Conservation (phyloP, 2,113 vertebrate species). For the Periophthalmus modestus region DNA sequence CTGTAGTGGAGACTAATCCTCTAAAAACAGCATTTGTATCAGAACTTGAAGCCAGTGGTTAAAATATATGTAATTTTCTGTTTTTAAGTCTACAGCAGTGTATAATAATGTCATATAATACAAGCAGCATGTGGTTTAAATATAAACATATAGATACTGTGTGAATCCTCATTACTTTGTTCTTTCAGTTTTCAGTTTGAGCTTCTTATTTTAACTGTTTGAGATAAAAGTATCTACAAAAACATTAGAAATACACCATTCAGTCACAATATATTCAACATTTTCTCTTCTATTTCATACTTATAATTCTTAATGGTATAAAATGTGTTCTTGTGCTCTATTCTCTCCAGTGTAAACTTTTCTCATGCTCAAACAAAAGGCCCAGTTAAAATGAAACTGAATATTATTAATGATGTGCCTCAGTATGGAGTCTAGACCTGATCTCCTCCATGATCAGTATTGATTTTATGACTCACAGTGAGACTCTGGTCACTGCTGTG, state of each 20-base stretch:
- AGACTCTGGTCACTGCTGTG: slow-evolving; percentile 59
- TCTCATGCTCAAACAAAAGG: slow-evolving; percentile 26
- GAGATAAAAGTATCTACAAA: slow-evolving; percentile 17
- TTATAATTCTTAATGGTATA: slow-evolving; percentile 1
- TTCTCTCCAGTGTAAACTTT: slow-evolving; percentile 26
- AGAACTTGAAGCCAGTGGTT: slow-evolving; percentile 15
- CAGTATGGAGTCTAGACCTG: slow-evolving; percentile 33
- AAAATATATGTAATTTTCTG: slow-evolving; percentile 9
- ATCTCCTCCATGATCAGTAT: slow-evolving; percentile 52
- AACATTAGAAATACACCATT: slow-evolving; percentile 51
- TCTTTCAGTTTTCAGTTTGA: background rate
- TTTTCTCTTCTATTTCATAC: slow-evolving; percentile 35
- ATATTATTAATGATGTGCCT: slow-evolving; percentile 28
- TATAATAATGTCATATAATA: slow-evolving; percentile 19
- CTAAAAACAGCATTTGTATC: slow-evolving; percentile 22
- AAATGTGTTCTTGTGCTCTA: slow-evolving; percentile 43
- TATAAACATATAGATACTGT: slow-evolving; percentile 12
- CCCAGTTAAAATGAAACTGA: slow-evolving; percentile 19
- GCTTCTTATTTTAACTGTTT: background rate
- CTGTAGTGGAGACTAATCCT: slow-evolving; percentile 20
- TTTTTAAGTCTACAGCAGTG: slow-evolving; percentile 1
- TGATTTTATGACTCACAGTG: slow-evolving; percentile 60
- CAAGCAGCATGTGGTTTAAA: slow-evolving; percentile 50
- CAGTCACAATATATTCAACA: slow-evolving; percentile 27
- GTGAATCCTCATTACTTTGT: background rate